These are phyloP conservation scores for Helogale parvula DNA, from an alignment of 2,113 vertebrate genomes.

Conservation along the genomic window DNA sequence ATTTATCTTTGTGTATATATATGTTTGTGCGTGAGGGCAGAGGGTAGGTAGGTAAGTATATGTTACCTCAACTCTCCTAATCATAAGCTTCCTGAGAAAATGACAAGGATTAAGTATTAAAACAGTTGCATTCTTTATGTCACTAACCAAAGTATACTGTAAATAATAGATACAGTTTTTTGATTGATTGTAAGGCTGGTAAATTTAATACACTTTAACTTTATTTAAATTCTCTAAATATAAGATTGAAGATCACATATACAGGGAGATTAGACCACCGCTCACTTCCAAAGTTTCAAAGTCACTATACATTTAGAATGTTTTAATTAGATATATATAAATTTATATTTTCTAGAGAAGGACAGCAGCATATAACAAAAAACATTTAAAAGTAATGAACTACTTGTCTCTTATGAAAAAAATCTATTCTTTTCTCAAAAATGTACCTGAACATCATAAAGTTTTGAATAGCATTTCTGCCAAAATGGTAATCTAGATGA, in stretches of 20 bases:
- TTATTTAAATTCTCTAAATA: not conserved
- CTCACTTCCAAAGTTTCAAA: not conserved
- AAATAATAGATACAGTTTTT: not conserved
- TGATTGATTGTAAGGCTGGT: not conserved
- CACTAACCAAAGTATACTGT: not conserved
- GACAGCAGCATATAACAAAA: not conserved
- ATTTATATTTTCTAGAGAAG: not conserved
- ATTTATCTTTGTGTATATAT: not conserved
- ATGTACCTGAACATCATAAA: not conserved
- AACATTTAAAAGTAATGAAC: not conserved
- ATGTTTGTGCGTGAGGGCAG: not conserved
- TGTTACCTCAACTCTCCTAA: not conserved
- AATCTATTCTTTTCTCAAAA: not conserved
- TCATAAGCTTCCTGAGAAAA: not conserved
- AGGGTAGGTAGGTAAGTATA: not conserved
- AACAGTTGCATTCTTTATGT: not conserved
- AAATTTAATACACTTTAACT: not conserved
- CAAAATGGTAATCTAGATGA: not conserved
- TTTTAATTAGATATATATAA: not conserved
- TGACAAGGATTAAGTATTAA: not conserved
- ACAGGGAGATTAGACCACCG: not conserved
- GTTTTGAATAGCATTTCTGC: not conserved
- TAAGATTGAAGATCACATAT: not conserved
- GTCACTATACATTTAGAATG: not conserved
- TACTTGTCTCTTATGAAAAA: not conserved